phyloP scores from a whole-genome alignment of 2,888 invertebrate species.

The Drosophila heteroneura region DNA sequence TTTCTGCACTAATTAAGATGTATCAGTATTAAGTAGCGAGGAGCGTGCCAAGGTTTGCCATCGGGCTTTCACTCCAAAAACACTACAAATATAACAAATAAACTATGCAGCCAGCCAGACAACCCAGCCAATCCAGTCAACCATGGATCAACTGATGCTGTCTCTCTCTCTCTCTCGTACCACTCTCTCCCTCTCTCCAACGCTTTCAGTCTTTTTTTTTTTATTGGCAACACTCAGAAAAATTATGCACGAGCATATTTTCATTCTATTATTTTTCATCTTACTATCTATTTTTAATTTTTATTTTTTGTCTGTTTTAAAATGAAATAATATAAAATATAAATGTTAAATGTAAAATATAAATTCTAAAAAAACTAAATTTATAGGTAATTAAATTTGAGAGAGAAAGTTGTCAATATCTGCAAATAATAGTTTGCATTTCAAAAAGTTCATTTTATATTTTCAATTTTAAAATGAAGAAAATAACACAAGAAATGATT shows the following conservation, averaged over 20 bases:
- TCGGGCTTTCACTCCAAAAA: constrained; percentile 47
- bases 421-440: not conserved
- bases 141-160: constrained; percentile 24
- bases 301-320: not conserved
- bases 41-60: constrained; percentile 49
- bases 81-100: constrained; percentile 29
- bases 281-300: not conserved
- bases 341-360: too few relatives aligned
- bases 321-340: not conserved
- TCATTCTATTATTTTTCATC: not conserved
- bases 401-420: not conserved
- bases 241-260: not conserved
- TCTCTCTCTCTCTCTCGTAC: not conserved
- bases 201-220: not conserved
- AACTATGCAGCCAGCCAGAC: constrained; percentile 2
- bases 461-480: not conserved
- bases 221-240: not conserved
- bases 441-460: not conserved
- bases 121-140: constrained; percentile 25
- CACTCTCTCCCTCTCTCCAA: not conserved
- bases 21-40: constrained; percentile 44
- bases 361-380: too few relatives aligned
- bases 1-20: constrained; percentile 77
- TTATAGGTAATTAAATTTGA: not conserved
- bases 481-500: not conserved